A percentile compares a stretch with the other conserved stretches of the same genome.
These are phyloP conservation scores for Catalaphyllia jardinei DNA, from an alignment of 64 coral and sea anemone species.

Conservation along the genomic window DNA sequence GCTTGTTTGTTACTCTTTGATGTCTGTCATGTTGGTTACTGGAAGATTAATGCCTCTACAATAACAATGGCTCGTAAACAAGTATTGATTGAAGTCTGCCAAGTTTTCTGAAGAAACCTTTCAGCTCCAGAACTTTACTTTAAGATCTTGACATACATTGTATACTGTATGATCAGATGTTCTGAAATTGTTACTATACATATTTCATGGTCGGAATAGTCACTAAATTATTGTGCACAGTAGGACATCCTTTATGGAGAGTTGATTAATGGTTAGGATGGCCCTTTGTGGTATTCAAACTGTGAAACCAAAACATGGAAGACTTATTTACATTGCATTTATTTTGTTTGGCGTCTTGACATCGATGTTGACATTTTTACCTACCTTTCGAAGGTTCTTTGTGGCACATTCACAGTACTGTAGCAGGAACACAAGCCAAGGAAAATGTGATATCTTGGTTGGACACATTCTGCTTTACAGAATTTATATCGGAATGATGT, in stretches of 20 bases:
- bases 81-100: neutral
- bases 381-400: constrained; percentile 69
- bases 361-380: constrained; percentile 74
- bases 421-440: constrained; percentile 73
- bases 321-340: constrained; percentile 73
- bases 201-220: neutral
- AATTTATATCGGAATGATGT: constrained; percentile 76
- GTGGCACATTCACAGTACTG: constrained; percentile 73
- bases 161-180: no score
- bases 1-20: neutral
- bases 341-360: constrained; percentile 61
- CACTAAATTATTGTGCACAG: neutral
- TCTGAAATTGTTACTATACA: no score
- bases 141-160: neutral
- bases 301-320: constrained; percentile 79
- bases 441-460: constrained; percentile 82
- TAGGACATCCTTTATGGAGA: neutral
- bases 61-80: neutral
- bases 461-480: constrained; percentile 87
- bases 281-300: constrained; percentile 28
- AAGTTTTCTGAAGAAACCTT: neutral
- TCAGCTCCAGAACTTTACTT: neutral
- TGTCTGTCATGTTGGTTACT: neutral
- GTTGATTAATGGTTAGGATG: neutral
- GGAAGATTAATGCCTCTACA: neutral